Conservation (phyloP, 2,797 vertebrate species). For the Trachops cirrhosus region DNA sequence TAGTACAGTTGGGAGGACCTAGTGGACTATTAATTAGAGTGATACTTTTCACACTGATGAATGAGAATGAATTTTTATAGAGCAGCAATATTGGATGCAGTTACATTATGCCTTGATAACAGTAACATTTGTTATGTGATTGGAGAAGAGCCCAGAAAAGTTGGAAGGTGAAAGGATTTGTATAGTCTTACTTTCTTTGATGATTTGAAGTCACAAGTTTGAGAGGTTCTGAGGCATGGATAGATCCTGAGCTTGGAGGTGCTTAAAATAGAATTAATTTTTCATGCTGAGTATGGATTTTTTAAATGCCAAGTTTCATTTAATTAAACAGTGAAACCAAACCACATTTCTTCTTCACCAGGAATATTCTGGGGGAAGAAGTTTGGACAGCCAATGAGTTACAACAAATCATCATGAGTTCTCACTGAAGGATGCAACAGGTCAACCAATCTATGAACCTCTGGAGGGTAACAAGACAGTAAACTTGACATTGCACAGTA, state of each 20-base stretch:
- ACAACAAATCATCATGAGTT: constrained; percentile 11
- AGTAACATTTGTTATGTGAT: not conserved
- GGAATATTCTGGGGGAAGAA: not conserved
- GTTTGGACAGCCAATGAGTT: constrained; percentile 31
- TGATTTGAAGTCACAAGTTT: not conserved
- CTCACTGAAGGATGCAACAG: constrained; percentile 75
- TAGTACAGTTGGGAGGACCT: not conserved
- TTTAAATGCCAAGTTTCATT: constrained; percentile 66
- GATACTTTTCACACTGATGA: not conserved
- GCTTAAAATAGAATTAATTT: constrained; percentile 28
- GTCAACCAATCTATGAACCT: constrained; percentile 81
- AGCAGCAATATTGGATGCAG: not conserved
- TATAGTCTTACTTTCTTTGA: not conserved
- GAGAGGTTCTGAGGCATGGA: not conserved
- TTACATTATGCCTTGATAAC: not conserved
- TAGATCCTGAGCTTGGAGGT: not conserved
- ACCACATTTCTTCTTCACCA: constrained; percentile 34
- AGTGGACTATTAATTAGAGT: not conserved
- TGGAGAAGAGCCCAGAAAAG: constrained; percentile 3
- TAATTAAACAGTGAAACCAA: constrained; percentile 57
- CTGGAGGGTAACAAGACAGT: constrained; percentile 82
- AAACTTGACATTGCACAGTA: constrained; percentile 82
- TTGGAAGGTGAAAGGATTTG: not conserved
- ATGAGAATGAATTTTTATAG: not conserved
- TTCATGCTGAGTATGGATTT: constrained; percentile 60